A percentile compares a stretch with the other conserved stretches of the same genome.
These are phyloP conservation scores for Pelusios castaneus DNA, from an alignment of 2,113 vertebrate genomes.

Conservation along the genomic window DNA sequence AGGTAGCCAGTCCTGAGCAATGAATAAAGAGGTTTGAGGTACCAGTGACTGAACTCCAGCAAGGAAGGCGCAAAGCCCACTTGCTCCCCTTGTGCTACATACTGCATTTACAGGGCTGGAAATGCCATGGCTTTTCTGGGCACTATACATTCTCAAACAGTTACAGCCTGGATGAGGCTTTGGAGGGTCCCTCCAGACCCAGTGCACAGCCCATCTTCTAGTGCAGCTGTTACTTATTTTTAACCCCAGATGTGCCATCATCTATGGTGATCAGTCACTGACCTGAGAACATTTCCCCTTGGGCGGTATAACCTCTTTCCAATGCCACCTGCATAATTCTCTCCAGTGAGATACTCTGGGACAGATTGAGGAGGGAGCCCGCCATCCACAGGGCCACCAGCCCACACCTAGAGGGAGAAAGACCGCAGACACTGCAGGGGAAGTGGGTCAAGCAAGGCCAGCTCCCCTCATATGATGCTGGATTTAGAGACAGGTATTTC, in stretches of 20 bases:
- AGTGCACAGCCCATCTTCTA: neutral
- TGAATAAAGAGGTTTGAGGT: neutral
- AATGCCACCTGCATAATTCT: constrained; percentile 76
- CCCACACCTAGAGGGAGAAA: constrained; percentile 80
- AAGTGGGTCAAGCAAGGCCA: neutral
- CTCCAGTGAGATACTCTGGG: constrained; percentile 70
- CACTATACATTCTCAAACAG: neutral
- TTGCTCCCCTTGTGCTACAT: too few relatives aligned
- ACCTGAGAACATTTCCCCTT: constrained; percentile 94
- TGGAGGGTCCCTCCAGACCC: neutral
- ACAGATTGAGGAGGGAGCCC: constrained; percentile 70
- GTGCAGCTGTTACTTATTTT: neutral
- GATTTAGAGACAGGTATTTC: neutral
- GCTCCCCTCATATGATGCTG: too few relatives aligned
- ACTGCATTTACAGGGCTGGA: neutral
- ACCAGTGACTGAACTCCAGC: neutral
- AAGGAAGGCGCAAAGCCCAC: neutral
- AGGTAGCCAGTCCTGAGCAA: neutral
- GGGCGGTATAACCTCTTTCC: constrained; percentile 80
- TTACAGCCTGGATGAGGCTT: neutral
- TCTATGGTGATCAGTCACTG: neutral
- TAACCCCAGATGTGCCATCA: neutral
- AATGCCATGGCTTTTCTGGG: neutral
- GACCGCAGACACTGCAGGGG: neutral
- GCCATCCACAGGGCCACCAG: constrained; percentile 92